Evolutionary conservation across 1,140 invertebrate genomes (phyloP).

Genomic region (Streblospio benedicti): DNA sequence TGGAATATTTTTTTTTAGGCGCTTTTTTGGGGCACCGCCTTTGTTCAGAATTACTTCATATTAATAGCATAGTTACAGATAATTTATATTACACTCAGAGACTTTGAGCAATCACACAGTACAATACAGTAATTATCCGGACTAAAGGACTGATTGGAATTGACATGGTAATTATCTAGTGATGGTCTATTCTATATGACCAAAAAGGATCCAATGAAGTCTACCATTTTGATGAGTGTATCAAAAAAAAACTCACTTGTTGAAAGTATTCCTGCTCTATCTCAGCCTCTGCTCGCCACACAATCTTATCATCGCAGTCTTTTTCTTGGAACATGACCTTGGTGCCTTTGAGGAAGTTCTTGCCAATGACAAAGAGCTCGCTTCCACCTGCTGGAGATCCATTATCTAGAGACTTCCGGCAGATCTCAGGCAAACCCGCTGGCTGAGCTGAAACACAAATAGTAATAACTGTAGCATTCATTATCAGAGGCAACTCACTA

Average conservation of each 20-base stretch:
- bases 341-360: conserved; percentile 93
- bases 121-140: not conserved
- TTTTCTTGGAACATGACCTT: conserved; percentile 74
- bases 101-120: not conserved
- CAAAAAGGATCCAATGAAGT: no score
- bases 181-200: no score
- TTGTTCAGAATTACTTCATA: not conserved
- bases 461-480: not conserved
- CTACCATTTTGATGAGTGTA: not conserved
- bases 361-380: conserved; percentile 88
- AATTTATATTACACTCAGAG: not conserved
- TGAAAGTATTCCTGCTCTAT: conserved; percentile 50
- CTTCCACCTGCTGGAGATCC: conserved; percentile 67
- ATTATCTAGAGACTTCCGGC: conserved; percentile 76
- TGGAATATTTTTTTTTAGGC: not conserved
- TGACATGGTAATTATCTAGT: no score
- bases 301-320: conserved; percentile 38
- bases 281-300: conserved; percentile 46
- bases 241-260: conserved; percentile 32
- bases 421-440: conserved; percentile 88
- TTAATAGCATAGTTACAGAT: not conserved
- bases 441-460: conserved; percentile 70
- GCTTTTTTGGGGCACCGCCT: not conserved
- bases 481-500: no score
- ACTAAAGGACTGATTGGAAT: no score